phyloP scores from a whole-genome alignment of 2,113 vertebrate genomes.

The Ammospiza caudacuta region DNA sequence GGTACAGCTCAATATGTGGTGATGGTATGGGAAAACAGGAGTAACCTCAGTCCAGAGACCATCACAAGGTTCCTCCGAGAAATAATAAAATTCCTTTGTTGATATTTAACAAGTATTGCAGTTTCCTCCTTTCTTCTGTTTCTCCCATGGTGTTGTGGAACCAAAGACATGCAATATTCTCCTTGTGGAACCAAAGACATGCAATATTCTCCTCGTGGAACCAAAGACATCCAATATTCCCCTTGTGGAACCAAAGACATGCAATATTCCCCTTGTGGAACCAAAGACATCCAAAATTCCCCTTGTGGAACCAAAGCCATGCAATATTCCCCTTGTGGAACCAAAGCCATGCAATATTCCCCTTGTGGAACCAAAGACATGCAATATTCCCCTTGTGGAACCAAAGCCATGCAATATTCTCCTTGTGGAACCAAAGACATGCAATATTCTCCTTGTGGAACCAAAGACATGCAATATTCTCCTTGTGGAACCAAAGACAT shows the following conservation, averaged over 20 bases:
- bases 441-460: rapidly evolving
- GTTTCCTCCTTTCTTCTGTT: no score
- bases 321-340: not conserved
- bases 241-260: rapidly evolving
- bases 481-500: no score
- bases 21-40: not conserved
- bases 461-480: no score
- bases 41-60: not conserved
- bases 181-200: rapidly evolving
- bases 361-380: rapidly evolving
- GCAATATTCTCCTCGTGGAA: not conserved
- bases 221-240: not conserved
- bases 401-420: rapidly evolving
- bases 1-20: not conserved
- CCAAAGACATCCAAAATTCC: no score
- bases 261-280: rapidly evolving
- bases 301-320: no score
- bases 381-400: not conserved
- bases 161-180: not conserved
- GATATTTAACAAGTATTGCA: not conserved
- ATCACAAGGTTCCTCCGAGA: not conserved
- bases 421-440: rapidly evolving
- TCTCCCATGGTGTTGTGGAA: not conserved
- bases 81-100: not conserved
- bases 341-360: no score